Evolutionary conservation across 2,888 invertebrate genomes (phyloP).

Genomic region (Drosophila seclusa): DNA sequence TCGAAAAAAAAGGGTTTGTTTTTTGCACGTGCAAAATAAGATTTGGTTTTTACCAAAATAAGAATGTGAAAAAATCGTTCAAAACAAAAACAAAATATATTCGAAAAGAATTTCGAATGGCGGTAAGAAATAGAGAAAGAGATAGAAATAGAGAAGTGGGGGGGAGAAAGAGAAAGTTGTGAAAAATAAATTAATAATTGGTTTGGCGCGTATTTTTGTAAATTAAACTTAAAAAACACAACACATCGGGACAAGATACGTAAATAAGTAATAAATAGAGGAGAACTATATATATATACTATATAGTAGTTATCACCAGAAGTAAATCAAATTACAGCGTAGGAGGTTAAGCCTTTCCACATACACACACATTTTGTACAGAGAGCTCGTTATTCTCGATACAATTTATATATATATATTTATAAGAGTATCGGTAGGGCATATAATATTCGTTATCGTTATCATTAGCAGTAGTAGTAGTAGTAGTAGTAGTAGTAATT

Average conservation of each 20-base stretch:
- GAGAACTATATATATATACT: slow-evolving; percentile 30
- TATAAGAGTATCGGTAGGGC: slow-evolving; percentile 24
- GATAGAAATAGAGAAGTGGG: slow-evolving; percentile 14
- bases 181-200: slow-evolving; percentile 66
- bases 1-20: not conserved
- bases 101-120: slow-evolving; percentile 31
- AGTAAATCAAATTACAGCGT: not conserved
- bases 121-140: slow-evolving; percentile 3
- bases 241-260: not conserved
- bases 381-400: slow-evolving; percentile 25
- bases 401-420: slow-evolving; percentile 50
- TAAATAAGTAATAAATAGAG: slow-evolving; percentile 8
- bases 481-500: slow-evolving; percentile 7
- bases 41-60: slow-evolving; percentile 10
- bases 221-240: slow-evolving; percentile 4
- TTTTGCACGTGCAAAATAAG: slow-evolving; percentile 59
- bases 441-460: slow-evolving; percentile 25
- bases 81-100: slow-evolving; percentile 72
- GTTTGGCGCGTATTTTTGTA: slow-evolving; percentile 3
- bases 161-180: slow-evolving; percentile 26
- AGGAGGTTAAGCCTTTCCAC: slow-evolving; percentile 5
- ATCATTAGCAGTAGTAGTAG: slow-evolving; percentile 19
- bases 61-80: slow-evolving; percentile 34
- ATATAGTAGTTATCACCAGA: slow-evolving; percentile 26
- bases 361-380: slow-evolving; percentile 48